Base-by-base conservation (phyloP, 2,888 invertebrate genomes). In the Athalia circularis region DNA sequence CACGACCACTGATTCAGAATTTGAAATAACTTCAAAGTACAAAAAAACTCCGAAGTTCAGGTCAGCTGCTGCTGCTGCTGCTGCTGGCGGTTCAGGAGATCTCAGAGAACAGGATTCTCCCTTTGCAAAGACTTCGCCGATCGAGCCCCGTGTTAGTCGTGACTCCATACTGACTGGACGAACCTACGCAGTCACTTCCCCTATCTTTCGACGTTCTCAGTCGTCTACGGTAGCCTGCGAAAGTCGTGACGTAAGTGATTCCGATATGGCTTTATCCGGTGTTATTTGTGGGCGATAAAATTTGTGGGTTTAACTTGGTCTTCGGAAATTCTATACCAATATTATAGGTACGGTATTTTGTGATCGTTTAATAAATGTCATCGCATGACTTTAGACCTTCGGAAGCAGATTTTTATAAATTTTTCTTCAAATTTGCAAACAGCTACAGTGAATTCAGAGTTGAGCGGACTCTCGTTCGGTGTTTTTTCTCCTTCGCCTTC, bases 161-260 rank as follows among this genome's bases (percentile, higher is more conserved):
- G 75, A 62, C 7, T 62, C 75, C 62, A 50, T 75, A 11, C 15
- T 29, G 11, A 62, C 62, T 8, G 75, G 64, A 64, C 61, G 75
- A n/a, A 75, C 75, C 11, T 75, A 75, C 45, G 62, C 29, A 43
- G 61, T 75, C 11, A 43, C 64, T n/a, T 62, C 75, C 3, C 75
- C 75, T 0, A 47, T 64, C 50, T 61, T 64, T 64, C 15, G 48
- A 62, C 62, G 52, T 3, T 50, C 62, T 13, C 6, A 62, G 9
- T 64, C 75, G 43, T 50, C 5, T 11, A 29, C 72, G 29, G 45
- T 29, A 15, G 61, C 74, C 47, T n/a, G 61, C 8, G 29, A 13
- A 4, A 15, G 45, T 45, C 29, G 59, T 4, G 70, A 72, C 47
- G 47, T 59, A 4, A 72, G 72, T n/a, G 72, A 72, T 57, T 45